A percentile compares a stretch with the other conserved stretches of the same genome.
Conservation (phyloP, 2,888 invertebrate species). For the Iphiclides podalirius region DNA sequence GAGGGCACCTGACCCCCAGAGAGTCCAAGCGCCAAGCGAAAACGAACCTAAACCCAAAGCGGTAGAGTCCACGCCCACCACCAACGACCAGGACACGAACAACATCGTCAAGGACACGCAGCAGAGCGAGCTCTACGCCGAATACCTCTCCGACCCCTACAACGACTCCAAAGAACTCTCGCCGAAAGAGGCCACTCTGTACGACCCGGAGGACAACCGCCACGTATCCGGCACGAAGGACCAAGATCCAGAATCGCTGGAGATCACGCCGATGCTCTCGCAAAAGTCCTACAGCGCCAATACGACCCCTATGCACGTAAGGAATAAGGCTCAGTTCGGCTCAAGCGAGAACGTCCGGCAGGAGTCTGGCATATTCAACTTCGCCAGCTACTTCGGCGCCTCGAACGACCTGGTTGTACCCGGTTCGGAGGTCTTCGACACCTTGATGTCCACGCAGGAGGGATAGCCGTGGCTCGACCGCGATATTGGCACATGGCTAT, state of each 20-base stretch:
- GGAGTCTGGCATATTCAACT: constrained; percentile 78
- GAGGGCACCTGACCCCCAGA: constrained; percentile 33
- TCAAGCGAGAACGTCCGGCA: constrained; percentile 66
- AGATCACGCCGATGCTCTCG: constrained; percentile 27
- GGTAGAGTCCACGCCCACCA: constrained; percentile 28
- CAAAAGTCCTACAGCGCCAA: constrained; percentile 67
- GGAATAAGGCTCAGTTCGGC: constrained; percentile 62
- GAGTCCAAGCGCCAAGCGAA: constrained; percentile 25
- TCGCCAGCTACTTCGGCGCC: constrained; percentile 83
- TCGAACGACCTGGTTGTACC: constrained; percentile 76
- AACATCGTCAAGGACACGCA: constrained; percentile 25
- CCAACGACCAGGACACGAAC: constrained; percentile 19
- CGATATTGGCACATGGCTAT: constrained; percentile 64
- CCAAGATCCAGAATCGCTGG: constrained; percentile 28
- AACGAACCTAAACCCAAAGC: constrained; percentile 30
- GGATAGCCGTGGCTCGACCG: constrained; percentile 56
- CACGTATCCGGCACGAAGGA: constrained; percentile 26
- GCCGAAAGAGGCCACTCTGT: constrained; percentile 48
- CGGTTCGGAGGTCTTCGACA: constrained; percentile 82
- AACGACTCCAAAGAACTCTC: constrained; percentile 56
- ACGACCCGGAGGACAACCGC: constrained; percentile 48
- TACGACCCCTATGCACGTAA: constrained; percentile 63
- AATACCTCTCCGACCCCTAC: constrained; percentile 80
- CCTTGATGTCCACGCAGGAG: constrained; percentile 59
- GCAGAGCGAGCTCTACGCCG: constrained; percentile 71